Percentiles rank a stretch among this genome's conserved stretches.
Evolutionary conservation across 2,888 invertebrate species (phyloP).

Genomic region (Ametastegia equiseti): DNA sequence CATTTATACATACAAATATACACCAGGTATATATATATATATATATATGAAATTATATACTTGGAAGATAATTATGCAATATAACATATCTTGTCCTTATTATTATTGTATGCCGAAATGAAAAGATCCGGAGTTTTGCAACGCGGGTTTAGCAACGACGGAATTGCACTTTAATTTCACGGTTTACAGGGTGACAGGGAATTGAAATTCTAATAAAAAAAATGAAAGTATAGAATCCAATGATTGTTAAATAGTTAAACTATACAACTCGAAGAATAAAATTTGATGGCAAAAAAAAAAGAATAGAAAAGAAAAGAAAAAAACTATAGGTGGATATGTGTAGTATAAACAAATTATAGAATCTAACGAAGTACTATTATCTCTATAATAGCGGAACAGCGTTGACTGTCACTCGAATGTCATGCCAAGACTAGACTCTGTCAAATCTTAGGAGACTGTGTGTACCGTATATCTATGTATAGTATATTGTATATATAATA

Average conservation of each 20-base stretch:
- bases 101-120: constrained; percentile 13
- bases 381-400: neutral
- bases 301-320: neutral
- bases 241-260: neutral
- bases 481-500: too few relatives aligned
- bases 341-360: neutral
- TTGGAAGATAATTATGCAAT: constrained; percentile 1
- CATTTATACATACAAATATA: too few relatives aligned
- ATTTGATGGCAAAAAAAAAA: neutral
- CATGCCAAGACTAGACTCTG: neutral
- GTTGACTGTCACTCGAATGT: neutral
- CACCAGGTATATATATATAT: neutral
- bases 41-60: neutral
- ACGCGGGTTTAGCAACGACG: neutral
- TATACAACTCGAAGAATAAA: too few relatives aligned
- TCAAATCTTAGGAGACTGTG: constrained; percentile 7
- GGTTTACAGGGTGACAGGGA: neutral
- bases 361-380: constrained; percentile 11
- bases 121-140: neutral
- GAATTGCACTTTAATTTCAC: neutral
- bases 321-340: neutral
- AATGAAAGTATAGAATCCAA: neutral
- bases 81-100: constrained; percentile 22
- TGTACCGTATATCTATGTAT: too few relatives aligned
- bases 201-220: neutral